Percentiles rank a stretch among this genome's conserved stretches.
Conservation (phyloP, 2,113 vertebrate species). For the Empidonax alnorum region DNA sequence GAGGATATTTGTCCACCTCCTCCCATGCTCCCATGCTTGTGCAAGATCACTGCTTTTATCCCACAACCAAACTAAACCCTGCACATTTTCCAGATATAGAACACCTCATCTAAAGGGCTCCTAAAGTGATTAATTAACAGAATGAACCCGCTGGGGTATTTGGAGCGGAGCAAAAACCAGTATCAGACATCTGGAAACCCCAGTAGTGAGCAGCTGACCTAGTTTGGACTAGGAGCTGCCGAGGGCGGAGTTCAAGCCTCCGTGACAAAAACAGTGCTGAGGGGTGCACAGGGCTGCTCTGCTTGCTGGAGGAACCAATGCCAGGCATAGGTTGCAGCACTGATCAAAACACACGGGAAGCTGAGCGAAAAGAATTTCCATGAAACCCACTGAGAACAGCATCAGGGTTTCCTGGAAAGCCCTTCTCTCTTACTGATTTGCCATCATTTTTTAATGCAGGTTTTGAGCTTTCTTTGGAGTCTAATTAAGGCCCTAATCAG, state of each 20-base stretch:
- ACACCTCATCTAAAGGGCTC: neutral
- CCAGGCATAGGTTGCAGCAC: fast-evolving
- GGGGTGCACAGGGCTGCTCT: neutral
- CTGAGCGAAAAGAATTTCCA: neutral
- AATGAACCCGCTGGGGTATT: fast-evolving
- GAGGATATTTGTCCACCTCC: neutral
- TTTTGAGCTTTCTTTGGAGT: conserved; percentile 30
- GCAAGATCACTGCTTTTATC: neutral
- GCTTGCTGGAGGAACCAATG: neutral
- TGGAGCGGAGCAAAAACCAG: neutral
- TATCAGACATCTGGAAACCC: neutral
- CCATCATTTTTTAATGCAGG: neutral
- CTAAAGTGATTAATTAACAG: neutral
- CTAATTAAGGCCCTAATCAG: conserved; percentile 43
- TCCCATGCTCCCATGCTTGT: neutral
- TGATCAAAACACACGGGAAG: neutral
- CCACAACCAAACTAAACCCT: neutral
- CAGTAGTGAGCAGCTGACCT: neutral
- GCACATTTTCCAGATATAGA: neutral
- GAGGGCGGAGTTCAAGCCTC: neutral
- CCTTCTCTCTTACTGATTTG: neutral
- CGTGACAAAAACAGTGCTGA: fast-evolving
- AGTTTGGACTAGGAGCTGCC: fast-evolving
- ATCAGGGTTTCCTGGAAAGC: neutral
- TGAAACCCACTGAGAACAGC: neutral